Evolutionary conservation across 2,113 vertebrate species (phyloP).

Genomic region (Salvator merianae): DNA sequence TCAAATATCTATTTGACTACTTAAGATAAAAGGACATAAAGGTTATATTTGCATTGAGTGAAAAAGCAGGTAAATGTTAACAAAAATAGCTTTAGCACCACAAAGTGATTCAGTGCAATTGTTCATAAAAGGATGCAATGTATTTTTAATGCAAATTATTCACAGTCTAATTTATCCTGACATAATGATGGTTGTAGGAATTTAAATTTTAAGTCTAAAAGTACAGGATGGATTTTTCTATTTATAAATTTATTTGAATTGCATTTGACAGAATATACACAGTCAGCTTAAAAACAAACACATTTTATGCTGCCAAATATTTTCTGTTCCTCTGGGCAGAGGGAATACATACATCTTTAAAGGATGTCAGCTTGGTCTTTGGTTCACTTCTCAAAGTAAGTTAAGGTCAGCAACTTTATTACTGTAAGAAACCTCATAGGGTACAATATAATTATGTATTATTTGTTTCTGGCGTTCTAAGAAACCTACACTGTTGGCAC

Average conservation of each 20-base stretch:
- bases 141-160: background rate
- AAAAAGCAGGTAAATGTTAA: background rate
- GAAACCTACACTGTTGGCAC: background rate
- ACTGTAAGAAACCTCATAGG: slow-evolving; percentile 8
- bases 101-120: background rate
- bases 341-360: slow-evolving; percentile 1
- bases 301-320: background rate
- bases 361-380: background rate
- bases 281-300: slow-evolving; percentile 2
- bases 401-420: slow-evolving; percentile 24
- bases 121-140: background rate
- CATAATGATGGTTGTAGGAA: background rate
- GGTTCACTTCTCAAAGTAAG: slow-evolving; percentile 20
- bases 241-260: background rate
- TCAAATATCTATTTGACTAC: background rate
- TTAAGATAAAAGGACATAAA: background rate
- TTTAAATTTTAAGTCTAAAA: background rate
- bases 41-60: background rate
- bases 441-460: slow-evolving; percentile 9
- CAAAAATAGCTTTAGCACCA: background rate
- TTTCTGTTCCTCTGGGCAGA: background rate
- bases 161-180: background rate
- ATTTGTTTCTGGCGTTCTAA: background rate
- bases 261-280: background rate
- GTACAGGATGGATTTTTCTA: background rate